Base-by-base conservation (phyloP, 2,888 invertebrate genomes). In the Scaptomyza caliginosa region DNA sequence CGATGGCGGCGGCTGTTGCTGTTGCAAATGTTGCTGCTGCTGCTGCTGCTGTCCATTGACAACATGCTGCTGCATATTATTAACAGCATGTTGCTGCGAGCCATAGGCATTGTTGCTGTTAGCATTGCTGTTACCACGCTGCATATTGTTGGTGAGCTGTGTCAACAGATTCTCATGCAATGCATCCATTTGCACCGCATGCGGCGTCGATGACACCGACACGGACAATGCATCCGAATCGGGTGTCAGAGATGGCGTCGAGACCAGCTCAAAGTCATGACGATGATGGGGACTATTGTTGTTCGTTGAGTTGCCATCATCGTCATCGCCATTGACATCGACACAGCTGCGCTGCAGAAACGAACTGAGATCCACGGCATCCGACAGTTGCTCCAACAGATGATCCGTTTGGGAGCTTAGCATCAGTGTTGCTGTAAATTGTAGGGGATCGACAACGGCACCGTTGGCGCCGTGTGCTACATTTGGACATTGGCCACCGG, bases 391-490 rank as follows among this genome's bases (percentile, higher is more conserved):
- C 74, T 96, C 92, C 49, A 96, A 92, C 2, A 94, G 93, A 81
- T 95, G 94, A 91, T 96, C 96, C 30, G 95, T 95, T 11, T 95
- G 94, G 43, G 94, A 94, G 43, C 95, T 94, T 88, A 97, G 95
- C 49, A 96, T 96, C 52, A 97, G 90, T 0, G 96, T 96, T 2
- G 96, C 96, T 7, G 95, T 95, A 89, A 97, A 96, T 84, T 96
- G 96, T 46, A 96, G 92, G 26, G 96, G 96, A 91, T 96, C 96
- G 34, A 96, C 96, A 1, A 95, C 94, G 1, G 36, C 28, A 7
- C 17, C 36, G 5, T 17, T 23, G n/a, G 16, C 38, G n/a, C 34
- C 94, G 34, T 34, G 34, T 16, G 34, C 34, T 0, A 89, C 88
- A 38, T 81, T 87, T 1, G 83, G 78, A 42, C 89, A 84, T 48